phyloP scores from a whole-genome alignment of 64 coral and sea anemone genomes.

The Pachyseris speciosa region DNA sequence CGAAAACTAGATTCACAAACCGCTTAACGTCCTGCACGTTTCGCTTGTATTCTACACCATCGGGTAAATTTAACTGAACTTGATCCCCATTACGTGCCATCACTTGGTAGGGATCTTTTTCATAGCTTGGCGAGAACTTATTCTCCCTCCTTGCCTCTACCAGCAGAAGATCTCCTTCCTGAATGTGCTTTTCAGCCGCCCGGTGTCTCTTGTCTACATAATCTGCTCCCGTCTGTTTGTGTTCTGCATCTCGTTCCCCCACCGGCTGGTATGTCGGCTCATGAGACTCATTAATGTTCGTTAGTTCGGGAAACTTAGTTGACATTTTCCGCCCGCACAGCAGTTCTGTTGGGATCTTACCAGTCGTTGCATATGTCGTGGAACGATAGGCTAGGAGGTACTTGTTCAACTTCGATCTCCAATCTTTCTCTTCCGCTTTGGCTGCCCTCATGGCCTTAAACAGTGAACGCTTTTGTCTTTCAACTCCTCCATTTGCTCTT shows the following conservation, averaged over 20 bases:
- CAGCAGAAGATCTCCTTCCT: constrained; percentile 1
- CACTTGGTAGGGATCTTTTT: not conserved
- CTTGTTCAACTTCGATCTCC: constrained; percentile 43
- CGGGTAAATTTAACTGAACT: not conserved
- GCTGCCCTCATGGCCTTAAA: too few species aligned
- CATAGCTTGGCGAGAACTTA: constrained; percentile 26
- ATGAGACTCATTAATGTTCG: not conserved
- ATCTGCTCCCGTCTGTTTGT: constrained; percentile 1
- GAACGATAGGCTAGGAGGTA: constrained; percentile 49
- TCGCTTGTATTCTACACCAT: constrained; percentile 21
- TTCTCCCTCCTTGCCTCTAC: not conserved
- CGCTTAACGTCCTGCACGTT: not conserved
- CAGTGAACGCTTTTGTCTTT: too few species aligned
- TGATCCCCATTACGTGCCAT: not conserved
- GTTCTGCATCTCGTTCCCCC: constrained; percentile 5
- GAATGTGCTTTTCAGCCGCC: not conserved
- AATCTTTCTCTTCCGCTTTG: constrained; percentile 51
- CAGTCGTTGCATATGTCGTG: constrained; percentile 16
- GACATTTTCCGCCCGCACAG: not conserved
- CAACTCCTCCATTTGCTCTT: not conserved
- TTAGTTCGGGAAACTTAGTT: constrained; percentile 49
- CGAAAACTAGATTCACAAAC: too few species aligned
- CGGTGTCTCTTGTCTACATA: constrained; percentile 3
- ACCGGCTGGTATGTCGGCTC: not conserved
- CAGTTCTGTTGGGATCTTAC: constrained; percentile 43